Percentiles rank a stretch among this genome's conserved stretches.
These are phyloP conservation scores for Dolichallabes microphthalmus DNA, from an alignment of 2,113 vertebrate genomes.

Conservation along the genomic window DNA sequence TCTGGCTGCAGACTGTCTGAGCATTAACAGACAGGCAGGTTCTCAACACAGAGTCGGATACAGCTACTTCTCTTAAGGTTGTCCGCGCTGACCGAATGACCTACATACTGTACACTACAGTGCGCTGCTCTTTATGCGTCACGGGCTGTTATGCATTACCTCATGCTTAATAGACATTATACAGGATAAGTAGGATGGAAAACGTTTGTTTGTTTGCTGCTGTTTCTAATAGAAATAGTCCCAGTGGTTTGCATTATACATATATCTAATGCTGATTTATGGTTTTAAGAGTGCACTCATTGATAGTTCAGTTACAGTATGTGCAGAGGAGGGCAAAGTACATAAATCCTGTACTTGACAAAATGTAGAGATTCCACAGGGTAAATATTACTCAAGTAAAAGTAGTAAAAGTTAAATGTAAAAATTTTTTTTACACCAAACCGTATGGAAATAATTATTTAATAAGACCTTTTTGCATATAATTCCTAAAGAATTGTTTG, in stretches of 20 bases:
- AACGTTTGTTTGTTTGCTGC: not conserved
- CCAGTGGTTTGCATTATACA: not conserved
- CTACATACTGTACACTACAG: slow-evolving; percentile 33
- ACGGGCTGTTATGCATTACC: not conserved
- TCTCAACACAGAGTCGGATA: slow-evolving; percentile 34
- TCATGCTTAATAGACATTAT: slow-evolving; percentile 4
- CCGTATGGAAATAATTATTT: not conserved
- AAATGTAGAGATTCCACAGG: too few species aligned
- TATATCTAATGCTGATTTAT: not conserved
- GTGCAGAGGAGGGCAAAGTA: too few species aligned
- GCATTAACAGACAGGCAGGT: not conserved
- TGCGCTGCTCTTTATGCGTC: slow-evolving; percentile 16
- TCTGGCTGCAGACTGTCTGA: slow-evolving; percentile 30
- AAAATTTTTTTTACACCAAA: not conserved
- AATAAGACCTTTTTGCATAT: not conserved
- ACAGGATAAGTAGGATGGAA: too few species aligned
- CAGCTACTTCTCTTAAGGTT: slow-evolving; percentile 21
- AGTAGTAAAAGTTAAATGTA: not conserved
- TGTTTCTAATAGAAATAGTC: not conserved
- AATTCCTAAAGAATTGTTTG: not conserved
- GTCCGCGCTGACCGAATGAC: slow-evolving; percentile 47
- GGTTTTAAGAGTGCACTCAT: not conserved
- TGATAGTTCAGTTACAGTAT: not conserved
- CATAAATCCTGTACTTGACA: too few species aligned
- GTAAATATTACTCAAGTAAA: too few species aligned